Percentiles rank a stretch among this genome's conserved stretches.
Conservation (phyloP, 2,888 invertebrate species). For the Agelastica alni region DNA sequence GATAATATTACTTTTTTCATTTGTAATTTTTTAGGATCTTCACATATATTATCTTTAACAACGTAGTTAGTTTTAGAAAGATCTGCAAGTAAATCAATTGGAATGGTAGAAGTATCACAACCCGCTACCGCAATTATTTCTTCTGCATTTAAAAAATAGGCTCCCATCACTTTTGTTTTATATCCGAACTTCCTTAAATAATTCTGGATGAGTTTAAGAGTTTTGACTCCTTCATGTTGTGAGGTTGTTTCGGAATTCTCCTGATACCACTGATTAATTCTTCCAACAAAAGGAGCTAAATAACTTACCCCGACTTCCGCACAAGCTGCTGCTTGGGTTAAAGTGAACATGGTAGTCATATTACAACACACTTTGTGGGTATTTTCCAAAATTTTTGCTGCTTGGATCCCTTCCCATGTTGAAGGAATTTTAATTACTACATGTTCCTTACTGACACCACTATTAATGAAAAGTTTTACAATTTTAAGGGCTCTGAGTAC, state of each 20-base stretch:
- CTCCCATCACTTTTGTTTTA: constrained; percentile 98
- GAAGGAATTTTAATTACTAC: constrained; percentile 97
- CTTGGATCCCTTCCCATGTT: constrained; percentile 99
- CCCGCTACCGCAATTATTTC: constrained; percentile 94
- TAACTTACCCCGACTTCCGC: constrained; percentile 97
- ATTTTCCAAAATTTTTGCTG: constrained; percentile 89
- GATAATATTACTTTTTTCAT: constrained; percentile 76
- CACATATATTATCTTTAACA: constrained; percentile 65
- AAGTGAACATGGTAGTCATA: constrained; percentile 92
- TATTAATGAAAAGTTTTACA: constrained; percentile 86
- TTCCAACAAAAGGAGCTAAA: constrained; percentile 98
- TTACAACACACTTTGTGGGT: constrained; percentile 96
- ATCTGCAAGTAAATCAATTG: constrained; percentile 85
- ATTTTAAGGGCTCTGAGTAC: constrained; percentile 86
- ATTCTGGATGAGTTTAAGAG: constrained; percentile 94
- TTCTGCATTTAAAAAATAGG: constrained; percentile 92
- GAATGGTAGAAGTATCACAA: constrained; percentile 95
- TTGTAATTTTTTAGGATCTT: constrained; percentile 68
- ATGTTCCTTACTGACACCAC: constrained; percentile 88
- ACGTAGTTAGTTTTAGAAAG: constrained; percentile 74
- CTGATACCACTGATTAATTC: constrained; percentile 96
- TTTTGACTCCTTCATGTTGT: constrained; percentile 94
- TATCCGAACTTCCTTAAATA: constrained; percentile 98
- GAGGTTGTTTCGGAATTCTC: constrained; percentile 84
- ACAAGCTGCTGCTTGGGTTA: constrained; percentile 96